These are phyloP conservation scores for Melitaea athalia DNA, from an alignment of 2,888 invertebrate genomes.

Conservation along the genomic window DNA sequence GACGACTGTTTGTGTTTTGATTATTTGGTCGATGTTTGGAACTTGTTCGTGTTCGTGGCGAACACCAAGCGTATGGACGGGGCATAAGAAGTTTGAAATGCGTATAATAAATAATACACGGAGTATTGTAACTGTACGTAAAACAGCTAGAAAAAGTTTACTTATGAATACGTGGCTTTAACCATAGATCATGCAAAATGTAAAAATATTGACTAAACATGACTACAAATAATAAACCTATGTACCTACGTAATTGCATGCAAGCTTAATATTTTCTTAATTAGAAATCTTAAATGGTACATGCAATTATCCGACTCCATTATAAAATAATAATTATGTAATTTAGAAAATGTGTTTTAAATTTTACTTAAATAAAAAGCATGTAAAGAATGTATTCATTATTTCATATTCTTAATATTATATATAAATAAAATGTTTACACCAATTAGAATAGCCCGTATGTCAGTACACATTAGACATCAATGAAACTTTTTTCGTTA, in stretches of 20 bases:
- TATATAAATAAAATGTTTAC: not conserved
- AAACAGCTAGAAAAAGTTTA: not conserved
- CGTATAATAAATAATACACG: too few species aligned
- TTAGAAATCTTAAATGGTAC: conserved; percentile 17
- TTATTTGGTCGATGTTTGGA: too few species aligned
- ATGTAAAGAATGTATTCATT: conserved; percentile 73
- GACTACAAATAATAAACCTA: not conserved
- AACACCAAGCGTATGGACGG: too few species aligned
- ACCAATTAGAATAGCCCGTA: not conserved
- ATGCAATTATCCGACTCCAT: conserved; percentile 33
- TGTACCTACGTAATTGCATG: conserved; percentile 18
- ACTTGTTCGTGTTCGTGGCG: too few species aligned
- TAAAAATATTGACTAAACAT: not conserved
- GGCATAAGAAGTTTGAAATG: too few species aligned
- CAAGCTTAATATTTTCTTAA: conserved; percentile 7
- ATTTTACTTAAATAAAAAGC: conserved; percentile 11
- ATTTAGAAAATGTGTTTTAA: conserved; percentile 1
- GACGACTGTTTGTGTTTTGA: too few species aligned
- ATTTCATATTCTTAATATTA: conserved; percentile 40
- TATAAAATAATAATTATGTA: conserved; percentile 12
- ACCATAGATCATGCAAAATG: conserved; percentile 12
- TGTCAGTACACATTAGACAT: not conserved
- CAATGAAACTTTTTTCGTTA: not conserved
- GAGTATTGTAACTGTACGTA: too few species aligned
- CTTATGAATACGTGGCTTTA: not conserved